These are phyloP conservation scores for Serripes groenlandicus DNA, from an alignment of 2,888 invertebrate species.

Conservation along the genomic window DNA sequence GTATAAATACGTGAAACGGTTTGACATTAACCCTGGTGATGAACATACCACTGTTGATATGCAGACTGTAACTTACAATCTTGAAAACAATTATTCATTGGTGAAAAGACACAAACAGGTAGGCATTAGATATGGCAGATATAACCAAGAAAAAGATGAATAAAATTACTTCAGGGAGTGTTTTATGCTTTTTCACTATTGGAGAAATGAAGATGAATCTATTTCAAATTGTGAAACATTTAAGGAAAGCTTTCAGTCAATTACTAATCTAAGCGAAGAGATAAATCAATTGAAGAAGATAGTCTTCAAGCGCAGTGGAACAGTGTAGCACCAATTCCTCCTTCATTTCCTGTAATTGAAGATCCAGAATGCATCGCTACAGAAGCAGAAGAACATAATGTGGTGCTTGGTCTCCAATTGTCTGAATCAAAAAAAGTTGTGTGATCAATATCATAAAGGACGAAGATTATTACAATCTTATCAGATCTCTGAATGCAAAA, in stretches of 20 bases:
- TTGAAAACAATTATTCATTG: neutral
- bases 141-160: slow-evolving; percentile 13
- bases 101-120: neutral
- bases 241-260: too few relatives aligned
- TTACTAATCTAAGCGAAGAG: neutral
- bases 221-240: slow-evolving; percentile 27
- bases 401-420: neutral
- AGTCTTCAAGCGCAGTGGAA: neutral
- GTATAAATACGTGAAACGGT: slow-evolving; percentile 21
- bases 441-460: neutral
- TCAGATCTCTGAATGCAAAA: neutral
- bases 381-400: neutral
- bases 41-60: neutral
- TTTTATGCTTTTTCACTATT: slow-evolving; percentile 24
- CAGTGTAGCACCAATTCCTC: neutral
- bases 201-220: slow-evolving; percentile 29
- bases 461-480: neutral
- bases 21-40: neutral
- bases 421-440: neutral
- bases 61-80: neutral
- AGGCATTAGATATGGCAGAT: slow-evolving; percentile 30
- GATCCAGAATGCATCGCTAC: neutral
- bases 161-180: slow-evolving; percentile 32
- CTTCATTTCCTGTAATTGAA: neutral
- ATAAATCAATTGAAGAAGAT: slow-evolving; percentile 30